Evolutionary conservation across 2,888 invertebrate genomes (phyloP).

Genomic region (Noctuana brunneofusca): DNA sequence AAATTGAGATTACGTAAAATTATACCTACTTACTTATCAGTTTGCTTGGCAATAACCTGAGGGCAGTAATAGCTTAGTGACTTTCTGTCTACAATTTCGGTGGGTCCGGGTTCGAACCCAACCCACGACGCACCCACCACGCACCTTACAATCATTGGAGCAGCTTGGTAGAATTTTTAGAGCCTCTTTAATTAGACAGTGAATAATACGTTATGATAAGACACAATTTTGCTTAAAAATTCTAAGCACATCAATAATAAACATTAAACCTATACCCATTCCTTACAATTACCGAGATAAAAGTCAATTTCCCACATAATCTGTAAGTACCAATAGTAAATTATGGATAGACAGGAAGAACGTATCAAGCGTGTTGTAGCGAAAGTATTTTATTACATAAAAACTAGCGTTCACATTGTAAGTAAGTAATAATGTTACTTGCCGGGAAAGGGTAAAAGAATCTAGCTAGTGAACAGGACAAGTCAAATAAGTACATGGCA

Average conservation of each 20-base stretch:
- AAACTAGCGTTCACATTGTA: conserved; percentile 25
- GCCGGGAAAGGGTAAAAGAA: conserved; percentile 16
- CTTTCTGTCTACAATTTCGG: too few species aligned
- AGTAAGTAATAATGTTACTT: conserved; percentile 16
- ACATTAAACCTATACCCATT: not conserved
- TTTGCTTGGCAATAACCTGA: too few species aligned
- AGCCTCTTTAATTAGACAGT: too few species aligned
- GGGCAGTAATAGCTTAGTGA: too few species aligned
- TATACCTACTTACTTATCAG: not conserved
- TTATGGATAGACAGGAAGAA: conserved; percentile 32
- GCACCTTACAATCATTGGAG: too few species aligned
- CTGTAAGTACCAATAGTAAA: conserved; percentile 21
- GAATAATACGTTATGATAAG: too few species aligned
- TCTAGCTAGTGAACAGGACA: not conserved
- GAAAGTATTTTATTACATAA: conserved; percentile 33
- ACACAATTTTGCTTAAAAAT: too few species aligned
- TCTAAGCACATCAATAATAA: not conserved
- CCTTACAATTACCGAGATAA: not conserved
- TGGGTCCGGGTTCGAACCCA: too few species aligned
- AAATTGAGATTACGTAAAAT: not conserved
- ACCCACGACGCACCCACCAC: too few species aligned
- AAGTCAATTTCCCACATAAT: conserved; percentile 20
- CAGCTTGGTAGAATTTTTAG: too few species aligned
- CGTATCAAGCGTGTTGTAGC: conserved; percentile 22
- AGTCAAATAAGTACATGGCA: not conserved